Evolutionary conservation across 1,140 invertebrate genomes (phyloP).

Genomic region (Branchinecta lynchi): DNA sequence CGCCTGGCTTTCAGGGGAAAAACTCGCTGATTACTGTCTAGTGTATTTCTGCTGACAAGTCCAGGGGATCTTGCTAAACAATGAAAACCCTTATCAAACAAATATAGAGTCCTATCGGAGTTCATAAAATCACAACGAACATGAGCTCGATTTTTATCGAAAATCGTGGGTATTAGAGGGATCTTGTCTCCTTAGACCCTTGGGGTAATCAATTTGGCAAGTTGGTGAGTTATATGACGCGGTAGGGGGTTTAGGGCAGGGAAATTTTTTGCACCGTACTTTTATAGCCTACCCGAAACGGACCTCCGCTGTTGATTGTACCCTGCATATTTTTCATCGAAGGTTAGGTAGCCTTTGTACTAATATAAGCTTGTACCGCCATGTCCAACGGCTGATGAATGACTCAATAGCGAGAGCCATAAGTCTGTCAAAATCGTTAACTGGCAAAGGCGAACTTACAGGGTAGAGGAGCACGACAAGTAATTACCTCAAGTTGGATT

Average conservation of each 20-base stretch:
- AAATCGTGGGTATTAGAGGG: no score
- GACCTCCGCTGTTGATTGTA: constrained; percentile 3
- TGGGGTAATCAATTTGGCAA: not conserved
- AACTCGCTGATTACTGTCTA: no score
- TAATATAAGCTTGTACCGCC: constrained; percentile 3
- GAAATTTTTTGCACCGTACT: not conserved
- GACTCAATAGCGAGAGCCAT: not conserved
- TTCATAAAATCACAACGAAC: no score
- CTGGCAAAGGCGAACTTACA: no score
- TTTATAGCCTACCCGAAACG: not conserved
- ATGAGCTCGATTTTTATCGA: no score
- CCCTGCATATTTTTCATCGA: not conserved
- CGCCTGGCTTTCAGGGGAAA: no score
- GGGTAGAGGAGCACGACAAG: no score
- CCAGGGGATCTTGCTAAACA: no score
- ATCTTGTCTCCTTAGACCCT: not conserved
- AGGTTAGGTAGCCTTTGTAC: not conserved
- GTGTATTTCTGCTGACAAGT: no score
- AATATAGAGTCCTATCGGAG: no score
- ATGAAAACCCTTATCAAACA: no score
- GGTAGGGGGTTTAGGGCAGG: not conserved
- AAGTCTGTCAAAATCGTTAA: not conserved
- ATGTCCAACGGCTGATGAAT: not conserved
- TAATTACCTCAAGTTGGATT: no score
- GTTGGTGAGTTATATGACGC: not conserved